A percentile compares a stretch with the other conserved stretches of the same genome.
These are phyloP conservation scores for Ageneiosus marmoratus DNA, from an alignment of 2,113 vertebrate genomes.

Conservation along the genomic window DNA sequence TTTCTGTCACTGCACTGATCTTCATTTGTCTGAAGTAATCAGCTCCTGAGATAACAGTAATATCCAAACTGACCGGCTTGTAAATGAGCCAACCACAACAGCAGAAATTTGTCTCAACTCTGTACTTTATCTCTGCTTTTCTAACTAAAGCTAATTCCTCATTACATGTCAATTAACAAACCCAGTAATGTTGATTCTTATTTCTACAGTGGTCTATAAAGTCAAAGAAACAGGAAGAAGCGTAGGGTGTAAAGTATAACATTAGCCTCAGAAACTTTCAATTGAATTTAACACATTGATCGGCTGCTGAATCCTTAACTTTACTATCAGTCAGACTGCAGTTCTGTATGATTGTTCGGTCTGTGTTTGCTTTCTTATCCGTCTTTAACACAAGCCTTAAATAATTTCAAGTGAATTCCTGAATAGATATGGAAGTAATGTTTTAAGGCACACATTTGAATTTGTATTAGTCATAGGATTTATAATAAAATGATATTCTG, in stretches of 20 bases:
- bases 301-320: background rate
- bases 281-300: background rate
- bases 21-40: too few species aligned
- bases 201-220: background rate
- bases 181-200: background rate
- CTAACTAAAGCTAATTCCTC: background rate
- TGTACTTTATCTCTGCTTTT: too few species aligned
- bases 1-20: too few species aligned
- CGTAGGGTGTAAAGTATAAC: background rate
- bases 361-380: background rate
- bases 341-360: background rate
- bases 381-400: background rate
- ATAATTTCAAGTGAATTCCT: background rate
- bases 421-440: background rate
- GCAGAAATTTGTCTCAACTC: too few species aligned
- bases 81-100: too few species aligned
- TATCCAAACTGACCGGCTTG: too few species aligned
- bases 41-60: too few species aligned
- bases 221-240: background rate
- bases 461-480: background rate
- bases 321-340: background rate
- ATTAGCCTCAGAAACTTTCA: background rate
- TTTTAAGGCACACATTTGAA: background rate
- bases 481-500: background rate
- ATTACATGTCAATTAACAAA: background rate